phyloP scores from a whole-genome alignment of 2,888 invertebrate genomes.

The Dasypolia templi region DNA sequence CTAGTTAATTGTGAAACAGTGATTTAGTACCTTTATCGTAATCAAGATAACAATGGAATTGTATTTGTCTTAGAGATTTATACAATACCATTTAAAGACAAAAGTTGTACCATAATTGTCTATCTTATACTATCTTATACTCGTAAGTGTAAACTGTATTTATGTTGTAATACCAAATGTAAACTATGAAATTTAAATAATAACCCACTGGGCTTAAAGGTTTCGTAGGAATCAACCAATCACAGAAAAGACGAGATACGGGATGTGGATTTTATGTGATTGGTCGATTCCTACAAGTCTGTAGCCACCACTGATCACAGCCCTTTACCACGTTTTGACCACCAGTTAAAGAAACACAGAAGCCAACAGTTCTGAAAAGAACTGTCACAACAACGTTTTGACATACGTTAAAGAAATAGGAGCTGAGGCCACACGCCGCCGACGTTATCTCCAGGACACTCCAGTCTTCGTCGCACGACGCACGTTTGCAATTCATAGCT shows the following conservation, averaged over 20 bases:
- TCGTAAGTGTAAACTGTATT: not conserved
- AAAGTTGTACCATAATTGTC: not conserved
- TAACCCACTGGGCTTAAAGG: not conserved
- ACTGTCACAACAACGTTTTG: too few species aligned
- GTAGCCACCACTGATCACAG: too few species aligned
- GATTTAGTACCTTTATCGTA: too few species aligned
- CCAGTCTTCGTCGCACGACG: too few species aligned
- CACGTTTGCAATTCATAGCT: too few species aligned
- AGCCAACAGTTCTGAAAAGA: too few species aligned
- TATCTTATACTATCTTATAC: not conserved
- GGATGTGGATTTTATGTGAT: not conserved
- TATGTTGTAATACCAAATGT: not conserved
- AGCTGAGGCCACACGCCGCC: too few species aligned
- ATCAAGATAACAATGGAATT: slow-evolving; percentile 33
- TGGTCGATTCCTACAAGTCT: not conserved
- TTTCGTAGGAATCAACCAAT: not conserved
- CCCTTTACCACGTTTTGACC: too few species aligned
- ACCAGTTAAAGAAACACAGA: too few species aligned
- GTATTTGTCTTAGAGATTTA: slow-evolving; percentile 31
- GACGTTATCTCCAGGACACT: too few species aligned
- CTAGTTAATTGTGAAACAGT: too few species aligned
- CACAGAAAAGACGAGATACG: not conserved
- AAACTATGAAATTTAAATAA: not conserved
- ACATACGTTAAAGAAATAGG: too few species aligned
- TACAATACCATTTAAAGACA: not conserved